These are phyloP conservation scores for Plumapathes pennacea DNA, from an alignment of 92 coral and sea anemone species.

Conservation along the genomic window DNA sequence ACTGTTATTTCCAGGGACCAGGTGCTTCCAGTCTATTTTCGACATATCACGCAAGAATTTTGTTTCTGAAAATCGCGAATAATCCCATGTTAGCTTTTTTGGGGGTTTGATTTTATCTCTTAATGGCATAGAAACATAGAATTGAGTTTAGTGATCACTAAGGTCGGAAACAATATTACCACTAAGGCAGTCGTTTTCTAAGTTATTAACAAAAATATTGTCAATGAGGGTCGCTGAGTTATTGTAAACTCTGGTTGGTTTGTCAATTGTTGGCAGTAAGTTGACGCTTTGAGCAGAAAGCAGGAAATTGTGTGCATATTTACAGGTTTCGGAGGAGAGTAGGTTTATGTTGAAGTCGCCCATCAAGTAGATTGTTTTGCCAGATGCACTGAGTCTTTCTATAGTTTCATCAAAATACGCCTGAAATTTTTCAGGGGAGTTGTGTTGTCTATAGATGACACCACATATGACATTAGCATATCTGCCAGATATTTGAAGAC, in stretches of 20 bases:
- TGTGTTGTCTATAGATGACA: slow-evolving; percentile 28
- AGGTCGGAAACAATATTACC: slow-evolving; percentile 17
- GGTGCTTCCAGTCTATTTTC: slow-evolving; percentile 3
- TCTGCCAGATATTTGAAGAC: slow-evolving; percentile 8
- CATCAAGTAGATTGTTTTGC: slow-evolving; percentile 13
- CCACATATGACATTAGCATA: slow-evolving; percentile 28
- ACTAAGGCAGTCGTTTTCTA: slow-evolving; percentile 1
- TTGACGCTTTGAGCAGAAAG: slow-evolving; percentile 8
- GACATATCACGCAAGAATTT: neutral
- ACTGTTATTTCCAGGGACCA: neutral
- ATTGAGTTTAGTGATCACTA: slow-evolving; percentile 23
- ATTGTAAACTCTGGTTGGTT: slow-evolving; percentile 13
- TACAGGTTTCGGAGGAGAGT: slow-evolving; percentile 9
- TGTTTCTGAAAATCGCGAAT: neutral
- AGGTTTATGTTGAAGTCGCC: slow-evolving; percentile 19
- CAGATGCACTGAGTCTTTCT: slow-evolving; percentile 9
- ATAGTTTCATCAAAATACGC: slow-evolving; percentile 36
- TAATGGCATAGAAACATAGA: too few relatives aligned
- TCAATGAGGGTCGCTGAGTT: slow-evolving; percentile 21
- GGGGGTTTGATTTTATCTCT: too few relatives aligned
- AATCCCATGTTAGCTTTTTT: too few relatives aligned
- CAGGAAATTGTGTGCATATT: slow-evolving; percentile 26
- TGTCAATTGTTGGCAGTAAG: slow-evolving; percentile 12
- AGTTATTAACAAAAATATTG: slow-evolving; percentile 19
- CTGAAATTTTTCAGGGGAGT: slow-evolving; percentile 30